A percentile compares a stretch with the other conserved stretches of the same genome.
Evolutionary conservation across 2,113 vertebrate genomes (phyloP).

Genomic region (Chionomys nivalis): DNA sequence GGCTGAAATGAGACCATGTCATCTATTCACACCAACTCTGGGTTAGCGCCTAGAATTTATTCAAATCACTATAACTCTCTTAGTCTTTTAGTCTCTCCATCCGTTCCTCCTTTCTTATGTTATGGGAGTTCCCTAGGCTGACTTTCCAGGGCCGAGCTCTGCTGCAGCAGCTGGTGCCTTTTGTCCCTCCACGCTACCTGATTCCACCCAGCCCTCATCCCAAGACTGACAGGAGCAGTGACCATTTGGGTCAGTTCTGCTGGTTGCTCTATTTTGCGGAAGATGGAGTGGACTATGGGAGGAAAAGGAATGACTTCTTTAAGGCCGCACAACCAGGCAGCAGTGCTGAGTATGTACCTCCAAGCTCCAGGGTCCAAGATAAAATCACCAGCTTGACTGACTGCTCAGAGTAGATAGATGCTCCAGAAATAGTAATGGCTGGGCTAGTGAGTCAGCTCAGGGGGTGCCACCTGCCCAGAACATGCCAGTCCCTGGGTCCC

Average conservation of each 20-base stretch:
- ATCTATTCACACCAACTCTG: not conserved
- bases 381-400: not conserved
- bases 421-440: not conserved
- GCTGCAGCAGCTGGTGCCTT: rapidly evolving
- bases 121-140: not conserved
- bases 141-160: not conserved
- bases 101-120: not conserved
- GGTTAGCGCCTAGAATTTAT: not conserved
- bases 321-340: not conserved
- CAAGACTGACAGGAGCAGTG: not conserved
- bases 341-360: no score
- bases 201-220: not conserved
- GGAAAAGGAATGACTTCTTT: not conserved
- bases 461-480: not conserved
- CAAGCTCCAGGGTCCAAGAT: not conserved
- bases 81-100: not conserved
- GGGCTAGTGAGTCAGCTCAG: not conserved
- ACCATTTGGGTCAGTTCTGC: not conserved
- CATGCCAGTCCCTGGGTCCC: not conserved
- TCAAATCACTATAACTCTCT: not conserved
- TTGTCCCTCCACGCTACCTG: not conserved
- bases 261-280: not conserved
- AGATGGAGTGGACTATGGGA: no score
- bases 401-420: not conserved
- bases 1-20: not conserved